Conservation (phyloP, 2,113 vertebrate species). For the Otocyon megalotis region DNA sequence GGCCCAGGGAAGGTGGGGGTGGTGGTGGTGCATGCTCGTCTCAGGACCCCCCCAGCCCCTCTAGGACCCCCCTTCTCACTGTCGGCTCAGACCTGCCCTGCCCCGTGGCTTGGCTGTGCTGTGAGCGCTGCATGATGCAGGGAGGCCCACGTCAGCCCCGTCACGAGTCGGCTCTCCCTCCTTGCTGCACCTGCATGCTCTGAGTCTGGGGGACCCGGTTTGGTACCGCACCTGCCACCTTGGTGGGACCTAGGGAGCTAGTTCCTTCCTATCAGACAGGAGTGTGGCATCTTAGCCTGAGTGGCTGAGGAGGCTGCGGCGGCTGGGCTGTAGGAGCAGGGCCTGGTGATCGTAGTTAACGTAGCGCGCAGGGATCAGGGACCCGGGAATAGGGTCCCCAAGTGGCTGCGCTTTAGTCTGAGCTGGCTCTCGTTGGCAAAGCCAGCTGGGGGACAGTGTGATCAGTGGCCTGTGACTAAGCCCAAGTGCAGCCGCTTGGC, state of each 20-base stretch:
- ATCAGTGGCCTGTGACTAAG: constrained; percentile 38
- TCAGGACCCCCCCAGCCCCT: background rate
- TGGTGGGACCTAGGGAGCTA: background rate
- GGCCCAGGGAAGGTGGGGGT: background rate
- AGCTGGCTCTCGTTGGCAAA: background rate
- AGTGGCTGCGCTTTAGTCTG: background rate
- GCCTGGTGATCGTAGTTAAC: accelerated
- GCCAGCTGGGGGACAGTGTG: background rate
- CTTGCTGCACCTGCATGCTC: too few species aligned
- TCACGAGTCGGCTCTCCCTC: background rate
- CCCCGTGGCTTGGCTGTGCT: background rate
- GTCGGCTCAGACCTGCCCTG: background rate
- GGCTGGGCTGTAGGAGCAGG: background rate
- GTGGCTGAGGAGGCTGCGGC: background rate
- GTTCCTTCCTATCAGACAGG: too few species aligned
- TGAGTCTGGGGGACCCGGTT: background rate
- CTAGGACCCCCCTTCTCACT: background rate
- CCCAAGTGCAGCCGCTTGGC: background rate
- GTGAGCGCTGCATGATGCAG: background rate
- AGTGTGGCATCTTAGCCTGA: accelerated
- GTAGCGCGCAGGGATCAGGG: background rate
- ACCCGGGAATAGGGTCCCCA: background rate
- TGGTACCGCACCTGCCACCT: background rate
- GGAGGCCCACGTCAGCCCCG: background rate
- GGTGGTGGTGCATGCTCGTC: accelerated